Evolutionary conservation across 2,113 vertebrate species (phyloP).

Genomic region (Sylvicapra grimmia): DNA sequence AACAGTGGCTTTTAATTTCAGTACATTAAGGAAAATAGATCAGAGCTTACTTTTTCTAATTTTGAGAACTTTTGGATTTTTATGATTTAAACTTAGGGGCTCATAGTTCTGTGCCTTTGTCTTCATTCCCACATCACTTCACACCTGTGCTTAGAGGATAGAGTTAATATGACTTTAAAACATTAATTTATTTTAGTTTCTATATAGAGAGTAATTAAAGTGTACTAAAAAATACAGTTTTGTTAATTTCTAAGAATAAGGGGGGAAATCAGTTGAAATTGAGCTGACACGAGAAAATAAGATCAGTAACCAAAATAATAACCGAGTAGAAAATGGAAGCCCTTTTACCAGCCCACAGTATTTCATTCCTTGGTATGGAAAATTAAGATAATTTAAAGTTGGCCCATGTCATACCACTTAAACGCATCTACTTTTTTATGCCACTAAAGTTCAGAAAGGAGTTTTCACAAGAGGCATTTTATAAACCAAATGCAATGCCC

Average conservation of each 20-base stretch:
- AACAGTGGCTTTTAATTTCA: not conserved
- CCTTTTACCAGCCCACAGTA: not conserved
- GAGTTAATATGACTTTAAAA: conserved; percentile 17
- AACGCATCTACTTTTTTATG: not conserved
- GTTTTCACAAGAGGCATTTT: not conserved
- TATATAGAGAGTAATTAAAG: not conserved
- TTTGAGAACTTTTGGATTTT: not conserved
- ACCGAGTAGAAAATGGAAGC: not conserved
- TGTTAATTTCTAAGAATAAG: not conserved
- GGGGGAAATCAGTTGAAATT: not conserved
- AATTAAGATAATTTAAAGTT: not conserved
- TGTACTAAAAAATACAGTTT: not conserved
- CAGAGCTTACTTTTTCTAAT: not conserved
- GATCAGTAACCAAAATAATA: not conserved
- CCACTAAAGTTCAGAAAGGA: not conserved
- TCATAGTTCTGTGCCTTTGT: not conserved
- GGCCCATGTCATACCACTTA: not conserved
- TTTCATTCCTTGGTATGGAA: not conserved
- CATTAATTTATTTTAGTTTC: conserved; percentile 20
- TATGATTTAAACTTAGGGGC: not conserved
- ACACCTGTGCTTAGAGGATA: not conserved
- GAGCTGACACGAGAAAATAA: not conserved
- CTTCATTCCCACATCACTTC: conserved; percentile 25
- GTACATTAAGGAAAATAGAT: conserved; percentile 15
- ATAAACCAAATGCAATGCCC: not conserved